These are phyloP conservation scores for Mus spicilegus DNA, from an alignment of 2,113 vertebrate species.

Conservation along the genomic window DNA sequence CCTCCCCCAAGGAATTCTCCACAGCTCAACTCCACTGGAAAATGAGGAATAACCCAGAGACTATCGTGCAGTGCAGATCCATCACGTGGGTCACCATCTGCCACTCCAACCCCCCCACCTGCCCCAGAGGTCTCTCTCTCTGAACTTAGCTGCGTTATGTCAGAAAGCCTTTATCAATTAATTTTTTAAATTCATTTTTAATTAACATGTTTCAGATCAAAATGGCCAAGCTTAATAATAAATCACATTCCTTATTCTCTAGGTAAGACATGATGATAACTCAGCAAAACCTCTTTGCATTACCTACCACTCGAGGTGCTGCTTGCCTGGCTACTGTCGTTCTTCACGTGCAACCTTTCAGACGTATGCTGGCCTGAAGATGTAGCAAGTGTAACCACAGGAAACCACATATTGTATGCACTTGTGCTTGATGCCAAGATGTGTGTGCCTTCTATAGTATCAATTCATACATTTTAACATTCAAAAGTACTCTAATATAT, in stretches of 20 bases:
- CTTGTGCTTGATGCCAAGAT: not conserved
- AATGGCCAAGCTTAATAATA: conserved; percentile 1
- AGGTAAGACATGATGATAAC: not conserved
- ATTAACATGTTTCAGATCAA: conserved; percentile 10
- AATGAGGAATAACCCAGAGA: not conserved
- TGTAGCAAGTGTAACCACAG: not conserved
- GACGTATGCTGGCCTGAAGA: not conserved
- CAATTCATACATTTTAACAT: conserved; percentile 23
- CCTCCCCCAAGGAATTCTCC: rapidly evolving
- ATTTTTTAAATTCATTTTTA: not conserved
- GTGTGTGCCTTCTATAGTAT: not conserved
- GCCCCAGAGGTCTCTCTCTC: not conserved
- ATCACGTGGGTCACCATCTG: not conserved
- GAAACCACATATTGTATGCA: not conserved
- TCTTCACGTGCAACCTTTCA: not conserved
- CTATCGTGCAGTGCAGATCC: not conserved
- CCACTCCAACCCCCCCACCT: not conserved
- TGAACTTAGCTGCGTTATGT: not conserved
- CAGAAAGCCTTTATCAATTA: conserved; percentile 29
- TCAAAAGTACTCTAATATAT: conserved; percentile 3
- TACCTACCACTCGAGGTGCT: not conserved
- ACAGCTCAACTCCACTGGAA: not conserved
- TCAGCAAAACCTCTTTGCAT: not conserved
- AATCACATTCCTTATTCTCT: not conserved
- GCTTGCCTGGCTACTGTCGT: not conserved